Base-by-base conservation (phyloP, 1,140 invertebrate species). In the Macrobrachium nipponense region DNA sequence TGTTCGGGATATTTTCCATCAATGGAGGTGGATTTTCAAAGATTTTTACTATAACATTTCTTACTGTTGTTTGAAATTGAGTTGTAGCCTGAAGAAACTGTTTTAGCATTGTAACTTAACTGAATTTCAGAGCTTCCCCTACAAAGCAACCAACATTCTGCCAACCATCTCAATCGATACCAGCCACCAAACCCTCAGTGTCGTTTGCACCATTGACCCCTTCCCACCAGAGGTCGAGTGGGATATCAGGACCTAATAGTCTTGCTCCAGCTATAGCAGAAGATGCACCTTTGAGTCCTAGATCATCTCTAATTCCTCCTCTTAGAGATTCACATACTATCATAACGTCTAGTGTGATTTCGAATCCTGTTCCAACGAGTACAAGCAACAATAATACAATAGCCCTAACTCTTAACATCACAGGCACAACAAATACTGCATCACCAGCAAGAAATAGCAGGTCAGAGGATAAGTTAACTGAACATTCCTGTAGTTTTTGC, bases 371-470 rank as follows among this genome's bases (percentile, higher is more conserved):
- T 20, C 18, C 81, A 76, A 44, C 59, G 0, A 82, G 20, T 58
- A 66, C 61, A 60, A 75, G 23, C 70, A 83, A 76, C 61, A 84
- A 85, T 61, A 85, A 70, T 73, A 80, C 77, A 14, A 86, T 86
- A 11, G 84, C 84, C 36, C 68, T 86, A 23, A 86, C 84, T 10
- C 78, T 86, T 44, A 77, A 86, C 68, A 86, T 86, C 76, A 80
- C 84, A 14, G 77, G 77, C 51, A 86, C 84, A 36, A 80, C 84
- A 17, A 86, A 73, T 51, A 86, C 77, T 6, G 51, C 83, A 6
- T 86, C 84, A 15, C 84, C 84, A n/a, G 59, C 84, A n/a, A 66
- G 84, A 36, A 80, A 68, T 18, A 75, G 17, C 51, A 51, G 51
- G 51, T 51, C 12, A 51, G 51, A 51, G 51, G 12, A 51, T 8